Conservation (phyloP, 2,888 invertebrate species). For the Lissonota sp. region DNA sequence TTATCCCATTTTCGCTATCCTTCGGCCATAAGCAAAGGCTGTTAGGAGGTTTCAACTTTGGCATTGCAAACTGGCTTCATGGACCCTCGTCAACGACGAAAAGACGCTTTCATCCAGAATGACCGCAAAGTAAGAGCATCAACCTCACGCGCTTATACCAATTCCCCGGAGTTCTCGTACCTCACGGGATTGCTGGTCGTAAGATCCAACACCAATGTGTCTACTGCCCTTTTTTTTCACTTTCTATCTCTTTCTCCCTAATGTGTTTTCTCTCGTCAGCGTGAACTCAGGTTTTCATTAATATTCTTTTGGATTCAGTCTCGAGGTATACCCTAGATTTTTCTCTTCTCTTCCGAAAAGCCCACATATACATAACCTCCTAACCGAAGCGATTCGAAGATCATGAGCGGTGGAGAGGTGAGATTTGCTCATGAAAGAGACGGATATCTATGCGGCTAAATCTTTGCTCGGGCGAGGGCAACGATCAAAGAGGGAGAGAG, state of each 20-base stretch:
- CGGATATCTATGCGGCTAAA: conserved; percentile 34
- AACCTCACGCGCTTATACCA: conserved; percentile 52
- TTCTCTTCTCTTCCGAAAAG: neutral
- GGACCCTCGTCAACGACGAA: conserved; percentile 60
- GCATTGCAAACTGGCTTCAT: conserved; percentile 15
- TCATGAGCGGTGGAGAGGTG: conserved; percentile 35
- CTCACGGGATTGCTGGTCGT: conserved; percentile 29
- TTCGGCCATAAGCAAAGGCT: conserved; percentile 28
- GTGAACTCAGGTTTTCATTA: conserved; percentile 57
- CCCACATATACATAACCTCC: conserved; percentile 6
- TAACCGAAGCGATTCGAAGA: conserved; percentile 27
- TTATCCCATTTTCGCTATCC: conserved; percentile 37
- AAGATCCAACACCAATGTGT: conserved; percentile 5
- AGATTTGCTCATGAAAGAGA: conserved; percentile 47
- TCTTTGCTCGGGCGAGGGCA: conserved; percentile 17
- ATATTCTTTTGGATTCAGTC: conserved; percentile 55
- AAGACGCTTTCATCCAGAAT: conserved; percentile 46
- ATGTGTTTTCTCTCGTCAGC: conserved; percentile 32
- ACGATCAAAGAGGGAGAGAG: conserved; percentile 6
- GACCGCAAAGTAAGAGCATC: conserved; percentile 27
- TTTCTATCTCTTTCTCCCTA: neutral
- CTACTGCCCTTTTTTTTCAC: neutral
- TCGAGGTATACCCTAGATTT: no score
- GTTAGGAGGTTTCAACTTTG: conserved; percentile 44
- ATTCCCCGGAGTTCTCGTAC: conserved; percentile 52